Base-by-base conservation (phyloP, 2,797 vertebrate genomes). In the Lycodopsis pacificus region DNA sequence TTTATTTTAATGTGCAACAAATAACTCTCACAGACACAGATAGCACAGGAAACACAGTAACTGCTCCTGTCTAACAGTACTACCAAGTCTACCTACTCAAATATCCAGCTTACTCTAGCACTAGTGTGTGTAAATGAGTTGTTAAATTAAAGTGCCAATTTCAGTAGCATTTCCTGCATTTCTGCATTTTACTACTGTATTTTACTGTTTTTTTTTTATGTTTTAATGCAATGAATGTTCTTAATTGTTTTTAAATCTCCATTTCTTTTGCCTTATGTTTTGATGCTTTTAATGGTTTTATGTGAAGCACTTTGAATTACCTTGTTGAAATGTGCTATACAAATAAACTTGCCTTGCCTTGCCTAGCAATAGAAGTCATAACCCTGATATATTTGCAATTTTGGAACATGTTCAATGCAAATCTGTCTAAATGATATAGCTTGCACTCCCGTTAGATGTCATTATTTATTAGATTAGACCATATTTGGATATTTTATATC, bases 1-100 rank as follows among this genome's bases (percentile, higher is more conserved):
- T n/a, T n/a, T n/a, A n/a, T n/a, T n/a, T n/a, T n/a, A n/a, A 12
- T 20, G 59, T 73, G 44, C 13, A 38, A 69, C 14, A 65, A n/a
- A 36, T n/a, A n/a, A 48, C 58, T 65, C 20, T 30, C 40, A 61
- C 17, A 40, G 22, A 42, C 48, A 65, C 42, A 4, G 13, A 40
- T 14, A 27, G 46, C 27, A 20, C 15, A 71, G 27, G 14, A 20
- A 58, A 20, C 56, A 38, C 62, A 27, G 11, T 58, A 63, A 46
- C 17, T 4, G 62, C 46, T 80, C 19, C 8, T 66, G 30, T 59
- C 12, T 54, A 6, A 25, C n/a, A 11, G 48, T 44, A 19, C 9
- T 51, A 46, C 27, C 12, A 2, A 32, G 36, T n/a, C n/a, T n/a
- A n/a, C n/a, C 27, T 42, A 10, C 61, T 63, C 27, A 27, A 2